phyloP scores from a whole-genome alignment of 2,888 invertebrate species.

The Toxonevra muliebris region DNA sequence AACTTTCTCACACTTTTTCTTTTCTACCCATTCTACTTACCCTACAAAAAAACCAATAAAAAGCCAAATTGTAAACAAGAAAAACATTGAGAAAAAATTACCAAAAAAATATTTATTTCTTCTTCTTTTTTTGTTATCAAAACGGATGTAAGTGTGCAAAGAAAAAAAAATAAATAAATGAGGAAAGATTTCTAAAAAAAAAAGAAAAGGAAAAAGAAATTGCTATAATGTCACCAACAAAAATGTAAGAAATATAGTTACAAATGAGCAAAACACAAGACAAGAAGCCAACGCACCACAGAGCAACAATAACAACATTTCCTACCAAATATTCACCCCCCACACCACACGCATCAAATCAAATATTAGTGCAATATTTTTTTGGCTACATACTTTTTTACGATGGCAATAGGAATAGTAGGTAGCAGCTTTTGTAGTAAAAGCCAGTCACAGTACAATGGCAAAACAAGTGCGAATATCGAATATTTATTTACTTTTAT shows the following conservation, averaged over 20 bases:
- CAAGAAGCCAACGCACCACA: not conserved
- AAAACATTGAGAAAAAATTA: conserved; percentile 28
- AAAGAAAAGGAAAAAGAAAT: not conserved
- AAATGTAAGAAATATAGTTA: conserved; percentile 14
- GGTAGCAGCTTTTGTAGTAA: not conserved
- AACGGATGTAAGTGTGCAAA: conserved; percentile 58
- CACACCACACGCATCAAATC: conserved; percentile 27
- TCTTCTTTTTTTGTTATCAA: conserved; percentile 44
- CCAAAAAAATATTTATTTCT: conserved; percentile 11
- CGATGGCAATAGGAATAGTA: not conserved
- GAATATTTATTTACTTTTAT: not conserved
- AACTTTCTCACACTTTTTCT: no score
- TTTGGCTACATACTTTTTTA: not conserved
- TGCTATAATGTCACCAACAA: not conserved
- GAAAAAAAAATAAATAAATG: conserved; percentile 38
- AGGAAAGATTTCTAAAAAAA: conserved; percentile 18
- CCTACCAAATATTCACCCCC: conserved; percentile 17
- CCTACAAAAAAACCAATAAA: conserved; percentile 38
- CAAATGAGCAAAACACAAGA: conserved; percentile 24
- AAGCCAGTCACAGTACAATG: no score
- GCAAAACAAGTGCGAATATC: conserved; percentile 1
- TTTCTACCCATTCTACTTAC: not conserved
- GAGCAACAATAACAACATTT: not conserved
- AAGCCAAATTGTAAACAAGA: conserved; percentile 37
- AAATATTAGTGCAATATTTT: conserved; percentile 2